phyloP scores from a whole-genome alignment of 2,797 vertebrate species.

The Poecilia gillii region DNA sequence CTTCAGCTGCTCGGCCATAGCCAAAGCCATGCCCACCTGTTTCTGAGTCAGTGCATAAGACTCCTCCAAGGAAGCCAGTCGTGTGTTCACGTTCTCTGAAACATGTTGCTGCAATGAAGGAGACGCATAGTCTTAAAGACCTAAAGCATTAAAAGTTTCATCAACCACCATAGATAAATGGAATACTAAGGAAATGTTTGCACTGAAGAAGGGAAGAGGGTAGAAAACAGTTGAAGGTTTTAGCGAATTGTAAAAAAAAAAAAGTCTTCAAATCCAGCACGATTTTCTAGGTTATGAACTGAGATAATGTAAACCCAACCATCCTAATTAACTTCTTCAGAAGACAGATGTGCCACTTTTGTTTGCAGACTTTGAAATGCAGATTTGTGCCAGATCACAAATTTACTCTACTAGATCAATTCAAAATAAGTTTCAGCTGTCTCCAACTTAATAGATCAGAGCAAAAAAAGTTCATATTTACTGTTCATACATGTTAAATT shows the following conservation, averaged over 20 bases:
- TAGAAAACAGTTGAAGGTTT: background rate
- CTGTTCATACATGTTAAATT: background rate
- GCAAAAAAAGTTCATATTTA: background rate
- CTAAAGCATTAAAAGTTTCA: background rate
- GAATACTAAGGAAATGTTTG: background rate
- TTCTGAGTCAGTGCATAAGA: constrained; percentile 66
- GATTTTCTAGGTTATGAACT: background rate
- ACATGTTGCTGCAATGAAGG: constrained; percentile 53
- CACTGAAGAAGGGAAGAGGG: background rate
- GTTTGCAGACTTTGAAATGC: background rate
- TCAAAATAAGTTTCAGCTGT: background rate
- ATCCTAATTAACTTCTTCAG: background rate
- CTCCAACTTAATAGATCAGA: background rate
- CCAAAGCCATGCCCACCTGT: constrained; percentile 69
- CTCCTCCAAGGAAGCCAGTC: constrained; percentile 67
- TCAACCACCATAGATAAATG: background rate
- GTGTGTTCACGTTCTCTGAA: constrained; percentile 60
- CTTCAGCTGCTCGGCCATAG: constrained; percentile 69
- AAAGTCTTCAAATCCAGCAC: background rate
- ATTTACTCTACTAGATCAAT: background rate
- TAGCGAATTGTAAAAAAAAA: background rate
- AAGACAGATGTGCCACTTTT: background rate
- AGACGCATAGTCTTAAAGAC: background rate
- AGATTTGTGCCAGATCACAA: background rate
- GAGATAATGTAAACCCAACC: background rate